Conservation (phyloP, 1,140 invertebrate species). For the Cydia fagiglandana region DNA sequence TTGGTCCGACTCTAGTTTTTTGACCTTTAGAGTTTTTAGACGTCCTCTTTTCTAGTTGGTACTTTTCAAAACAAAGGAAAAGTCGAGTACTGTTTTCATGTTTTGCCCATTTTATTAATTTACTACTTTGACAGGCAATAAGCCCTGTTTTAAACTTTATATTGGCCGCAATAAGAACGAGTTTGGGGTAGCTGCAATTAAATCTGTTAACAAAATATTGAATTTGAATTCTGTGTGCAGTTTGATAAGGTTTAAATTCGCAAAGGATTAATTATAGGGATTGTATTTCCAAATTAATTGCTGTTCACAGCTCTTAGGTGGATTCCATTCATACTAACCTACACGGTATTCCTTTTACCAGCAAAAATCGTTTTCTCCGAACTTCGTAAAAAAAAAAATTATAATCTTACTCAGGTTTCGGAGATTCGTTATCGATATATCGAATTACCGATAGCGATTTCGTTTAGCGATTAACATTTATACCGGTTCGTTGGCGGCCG, state of each 20-base stretch:
- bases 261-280: not conserved
- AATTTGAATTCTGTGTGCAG: not conserved
- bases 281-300: constrained; percentile 30
- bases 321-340: constrained; percentile 26
- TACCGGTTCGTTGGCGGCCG: not conserved
- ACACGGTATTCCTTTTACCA: constrained; percentile 28
- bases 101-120: too few relatives aligned
- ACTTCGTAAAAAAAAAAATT: constrained; percentile 6
- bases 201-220: not conserved
- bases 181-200: not conserved
- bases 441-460: constrained; percentile 29
- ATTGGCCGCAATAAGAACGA: not conserved
- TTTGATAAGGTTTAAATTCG: not conserved
- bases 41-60: too few relatives aligned
- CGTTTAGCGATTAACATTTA: constrained; percentile 25
- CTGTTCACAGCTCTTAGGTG: constrained; percentile 28
- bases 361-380: not conserved
- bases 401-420: constrained; percentile 21
- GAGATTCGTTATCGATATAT: constrained; percentile 31
- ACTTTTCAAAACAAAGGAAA: not conserved
- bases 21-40: too few relatives aligned
- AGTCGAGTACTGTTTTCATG: too few relatives aligned
- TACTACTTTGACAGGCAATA: not conserved
- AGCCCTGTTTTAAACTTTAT: not conserved
- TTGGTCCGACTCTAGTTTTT: too few relatives aligned